Base-by-base conservation (phyloP, 2,113 vertebrate species). In the Girardinichthys multiradiatus region DNA sequence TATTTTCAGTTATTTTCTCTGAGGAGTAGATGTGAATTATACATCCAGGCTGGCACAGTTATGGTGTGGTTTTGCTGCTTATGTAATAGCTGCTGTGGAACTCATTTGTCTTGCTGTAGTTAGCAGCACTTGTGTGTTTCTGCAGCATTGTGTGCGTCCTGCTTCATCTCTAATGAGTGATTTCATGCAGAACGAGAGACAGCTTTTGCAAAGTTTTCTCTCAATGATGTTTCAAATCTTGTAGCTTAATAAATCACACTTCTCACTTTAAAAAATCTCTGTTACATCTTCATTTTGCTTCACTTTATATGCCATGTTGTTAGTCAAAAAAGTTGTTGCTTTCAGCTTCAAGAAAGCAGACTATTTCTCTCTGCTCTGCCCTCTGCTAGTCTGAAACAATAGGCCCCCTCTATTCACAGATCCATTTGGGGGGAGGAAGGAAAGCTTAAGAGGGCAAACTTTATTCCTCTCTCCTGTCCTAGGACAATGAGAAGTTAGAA, bases 71-170 rank as follows among this genome's bases (percentile, higher is more conserved):
- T 30, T 68, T 37, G 45, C 80, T 86, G 87, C 86, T 94, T 93
- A 94, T 90, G 90, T 92, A 93, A 94, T 74, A 76, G 80, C 86
- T 89, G 82, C 91, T 90, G 88, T 89, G 87, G 77, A 88, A 89
- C 82, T 90, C 86, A 91, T 93, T 92, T 90, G 82, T 70, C 61
- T 78, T 67, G 70, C 76, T 86, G 68, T 85, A 62, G 83, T 86
- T 69, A 74, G 58, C 71, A 57, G 60, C 64, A 64, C 4, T 76
- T 66, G 62, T 62, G 66, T 64, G 66, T 45, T 59, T 54, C 72
- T n/a, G 75, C 14, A 33, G 65, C 66, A 54, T 72, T 59, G 62
- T 70, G 35, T 75, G 75, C 45, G 48, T 29, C 65, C 70, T 48
- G 63, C 64, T 62, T 79, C 37, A 39, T 57, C 67, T 57, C 15